phyloP scores from a whole-genome alignment of 2,113 vertebrate genomes.

The Choloepus hoffmanni region DNA sequence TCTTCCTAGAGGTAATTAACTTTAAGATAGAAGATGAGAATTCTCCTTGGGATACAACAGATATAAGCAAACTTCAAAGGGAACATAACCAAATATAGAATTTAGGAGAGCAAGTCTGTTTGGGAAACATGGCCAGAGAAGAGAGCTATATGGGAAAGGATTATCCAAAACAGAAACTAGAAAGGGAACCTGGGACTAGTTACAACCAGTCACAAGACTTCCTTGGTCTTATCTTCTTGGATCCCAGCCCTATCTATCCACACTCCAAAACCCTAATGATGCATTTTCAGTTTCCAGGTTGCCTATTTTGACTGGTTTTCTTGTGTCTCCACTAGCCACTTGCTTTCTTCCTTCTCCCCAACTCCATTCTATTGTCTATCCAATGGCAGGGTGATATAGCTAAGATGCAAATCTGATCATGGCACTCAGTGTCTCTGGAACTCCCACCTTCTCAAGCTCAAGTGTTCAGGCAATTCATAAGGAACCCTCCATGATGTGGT shows the following conservation, averaged over 20 bases:
- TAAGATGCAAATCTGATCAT: not conserved
- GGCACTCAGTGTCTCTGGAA: not conserved
- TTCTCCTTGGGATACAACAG: not conserved
- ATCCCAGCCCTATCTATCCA: not conserved
- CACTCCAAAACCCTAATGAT: not conserved
- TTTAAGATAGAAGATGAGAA: not conserved
- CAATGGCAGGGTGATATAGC: not conserved
- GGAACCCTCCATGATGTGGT: not conserved
- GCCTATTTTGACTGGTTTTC: not conserved
- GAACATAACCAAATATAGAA: not conserved
- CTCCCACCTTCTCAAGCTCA: not conserved
- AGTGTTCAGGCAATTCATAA: not conserved
- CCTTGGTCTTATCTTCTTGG: not conserved
- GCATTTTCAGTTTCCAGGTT: not conserved
- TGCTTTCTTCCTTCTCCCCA: not conserved
- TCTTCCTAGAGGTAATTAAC: not conserved
- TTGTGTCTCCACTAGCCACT: not conserved
- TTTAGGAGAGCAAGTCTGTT: not conserved
- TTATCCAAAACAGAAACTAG: not conserved
- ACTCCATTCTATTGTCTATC: not conserved
- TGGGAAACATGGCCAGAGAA: not conserved
- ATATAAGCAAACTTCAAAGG: not conserved
- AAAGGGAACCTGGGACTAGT: not conserved
- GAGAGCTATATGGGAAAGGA: not conserved
- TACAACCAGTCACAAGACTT: not conserved